phyloP scores from a whole-genome alignment of 2,113 vertebrate genomes.

The Chaetura pelagica region DNA sequence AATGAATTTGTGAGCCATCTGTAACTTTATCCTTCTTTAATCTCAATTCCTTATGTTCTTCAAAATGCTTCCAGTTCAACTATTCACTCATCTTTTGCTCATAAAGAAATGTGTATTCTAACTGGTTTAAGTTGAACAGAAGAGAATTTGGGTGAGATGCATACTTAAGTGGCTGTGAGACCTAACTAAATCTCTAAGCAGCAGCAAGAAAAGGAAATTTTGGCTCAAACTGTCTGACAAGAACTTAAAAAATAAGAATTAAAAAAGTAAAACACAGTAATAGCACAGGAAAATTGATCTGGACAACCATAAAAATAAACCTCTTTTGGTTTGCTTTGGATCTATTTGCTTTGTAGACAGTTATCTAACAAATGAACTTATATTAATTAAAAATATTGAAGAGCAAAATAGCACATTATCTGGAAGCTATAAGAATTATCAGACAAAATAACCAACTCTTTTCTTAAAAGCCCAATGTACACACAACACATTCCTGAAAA shows the following conservation, averaged over 20 bases:
- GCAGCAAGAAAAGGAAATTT: neutral
- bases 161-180: neutral
- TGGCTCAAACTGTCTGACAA: neutral
- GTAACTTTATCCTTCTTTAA: neutral
- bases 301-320: neutral
- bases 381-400: neutral
- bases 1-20: neutral
- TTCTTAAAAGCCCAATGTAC: neutral
- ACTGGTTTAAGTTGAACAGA: neutral
- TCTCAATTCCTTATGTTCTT: neutral
- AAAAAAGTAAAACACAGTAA: neutral
- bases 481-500: neutral
- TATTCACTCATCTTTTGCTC: neutral
- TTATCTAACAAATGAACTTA: neutral
- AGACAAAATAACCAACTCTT: neutral
- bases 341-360: neutral
- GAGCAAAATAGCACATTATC: neutral
- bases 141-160: neutral
- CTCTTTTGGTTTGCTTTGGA: no score
- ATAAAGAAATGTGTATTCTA: neutral
- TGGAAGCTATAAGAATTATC: neutral
- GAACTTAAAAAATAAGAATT: neutral
- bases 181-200: neutral
- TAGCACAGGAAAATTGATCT: neutral
- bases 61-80: neutral